phyloP scores from a whole-genome alignment of 2,888 invertebrate genomes.

The Sympetrum striolatum region DNA sequence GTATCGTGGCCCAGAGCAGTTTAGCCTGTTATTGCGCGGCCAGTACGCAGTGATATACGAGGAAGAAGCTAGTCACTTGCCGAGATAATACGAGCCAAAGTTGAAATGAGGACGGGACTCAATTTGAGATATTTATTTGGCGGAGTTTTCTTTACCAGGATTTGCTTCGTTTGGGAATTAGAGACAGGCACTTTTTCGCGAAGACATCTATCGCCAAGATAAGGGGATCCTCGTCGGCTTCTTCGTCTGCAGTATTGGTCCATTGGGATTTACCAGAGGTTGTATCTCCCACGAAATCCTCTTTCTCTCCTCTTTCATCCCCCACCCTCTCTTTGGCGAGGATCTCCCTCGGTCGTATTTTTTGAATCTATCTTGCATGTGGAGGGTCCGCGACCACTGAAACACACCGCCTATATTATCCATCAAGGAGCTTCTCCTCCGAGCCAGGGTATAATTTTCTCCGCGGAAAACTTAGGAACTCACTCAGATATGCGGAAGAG shows the following conservation, averaged over 20 bases:
- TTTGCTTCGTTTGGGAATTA: conserved; percentile 21
- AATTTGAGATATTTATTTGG: conserved; percentile 8
- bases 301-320: background rate
- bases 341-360: background rate
- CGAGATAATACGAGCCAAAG: conserved; percentile 14
- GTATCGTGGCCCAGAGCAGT: conserved; percentile 3
- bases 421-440: background rate
- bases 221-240: background rate
- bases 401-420: background rate
- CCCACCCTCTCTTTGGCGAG: background rate
- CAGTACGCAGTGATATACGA: background rate
- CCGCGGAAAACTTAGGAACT: background rate
- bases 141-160: conserved; percentile 3
- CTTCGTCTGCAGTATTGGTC: conserved; percentile 17
- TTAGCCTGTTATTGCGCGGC: background rate
- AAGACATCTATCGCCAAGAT: conserved; percentile 24
- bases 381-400: background rate
- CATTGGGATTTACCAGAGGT: conserved; percentile 16
- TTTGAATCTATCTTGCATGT: conserved; percentile 5
- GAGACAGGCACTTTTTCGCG: conserved; percentile 13
- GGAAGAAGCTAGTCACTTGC: background rate
- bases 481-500: background rate
- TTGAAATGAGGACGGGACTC: background rate
- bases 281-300: background rate
- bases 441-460: background rate